These are phyloP conservation scores for Diadegma fenestrale DNA, from an alignment of 2,888 invertebrate genomes.

Conservation along the genomic window DNA sequence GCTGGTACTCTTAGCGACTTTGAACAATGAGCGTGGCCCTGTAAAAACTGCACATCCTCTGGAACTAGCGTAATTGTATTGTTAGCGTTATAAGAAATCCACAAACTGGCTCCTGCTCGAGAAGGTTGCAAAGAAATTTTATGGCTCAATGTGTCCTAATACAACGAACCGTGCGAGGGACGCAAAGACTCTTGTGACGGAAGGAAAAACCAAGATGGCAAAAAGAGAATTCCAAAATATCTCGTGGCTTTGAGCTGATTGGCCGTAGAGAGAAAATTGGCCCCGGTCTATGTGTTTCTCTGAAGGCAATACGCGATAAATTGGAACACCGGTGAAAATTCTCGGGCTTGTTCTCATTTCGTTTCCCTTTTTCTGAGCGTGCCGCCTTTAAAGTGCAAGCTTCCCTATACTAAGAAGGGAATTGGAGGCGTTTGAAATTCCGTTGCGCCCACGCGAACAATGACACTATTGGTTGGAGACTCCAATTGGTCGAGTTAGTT, in stretches of 20 bases:
- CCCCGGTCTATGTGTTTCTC: slow-evolving; percentile 37
- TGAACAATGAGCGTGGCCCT: background rate
- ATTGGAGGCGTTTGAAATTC: slow-evolving; percentile 28
- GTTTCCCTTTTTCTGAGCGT: background rate
- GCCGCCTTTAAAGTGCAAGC: background rate
- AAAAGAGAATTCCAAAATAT: slow-evolving; percentile 37
- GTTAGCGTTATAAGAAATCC: background rate
- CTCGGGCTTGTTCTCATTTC: background rate
- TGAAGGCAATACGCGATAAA: slow-evolving; percentile 60
- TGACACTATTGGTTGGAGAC: slow-evolving; percentile 18
- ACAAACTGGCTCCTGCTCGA: background rate
- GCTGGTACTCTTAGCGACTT: background rate
- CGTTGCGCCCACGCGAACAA: slow-evolving; percentile 35
- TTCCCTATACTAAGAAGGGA: background rate
- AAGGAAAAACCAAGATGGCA: slow-evolving; percentile 15
- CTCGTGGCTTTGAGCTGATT: slow-evolving; percentile 55
- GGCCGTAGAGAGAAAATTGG: slow-evolving; percentile 62
- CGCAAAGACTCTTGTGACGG: background rate
- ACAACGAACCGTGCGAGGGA: background rate
- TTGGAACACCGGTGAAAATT: slow-evolving; percentile 59
- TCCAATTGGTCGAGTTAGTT: slow-evolving; percentile 24
- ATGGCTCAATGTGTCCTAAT: slow-evolving; percentile 5
- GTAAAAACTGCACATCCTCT: background rate
- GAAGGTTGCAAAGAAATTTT: slow-evolving; percentile 14
- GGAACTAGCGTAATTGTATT: slow-evolving; percentile 27